Base-by-base conservation (phyloP, 2,113 vertebrate genomes). In the Empidonax traillii region DNA sequence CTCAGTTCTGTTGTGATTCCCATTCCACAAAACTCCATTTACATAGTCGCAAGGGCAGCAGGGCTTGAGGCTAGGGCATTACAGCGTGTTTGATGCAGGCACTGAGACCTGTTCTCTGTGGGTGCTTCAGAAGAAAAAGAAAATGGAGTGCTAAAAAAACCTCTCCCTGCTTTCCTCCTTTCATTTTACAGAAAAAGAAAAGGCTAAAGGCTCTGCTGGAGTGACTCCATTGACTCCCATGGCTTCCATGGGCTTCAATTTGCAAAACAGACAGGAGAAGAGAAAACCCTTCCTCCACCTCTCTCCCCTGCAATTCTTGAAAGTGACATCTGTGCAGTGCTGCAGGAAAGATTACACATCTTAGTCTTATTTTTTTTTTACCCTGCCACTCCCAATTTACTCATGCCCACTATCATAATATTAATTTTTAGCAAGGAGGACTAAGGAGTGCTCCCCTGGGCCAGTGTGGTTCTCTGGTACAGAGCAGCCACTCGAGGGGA, bases 141-240 rank as follows among this genome's bases (percentile, higher is more conserved):
- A 96, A 91, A 85, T 59, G 44, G 72, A 96, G 78, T 39, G 67
- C 59, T 92, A 59, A 96, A 86, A 90, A 94, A 87, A 20, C 25
- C 79, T 94, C 82, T 87, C 47, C 79, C 75, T 72, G 71, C 86
- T 94, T 94, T 89, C 51, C 49, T 90, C 43, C 62, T 96, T 93
- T 93, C 69, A 89, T 87, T 96, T 81, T 37, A 46, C 49, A 76
- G 90, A 25, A 89, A 84, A 94, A 94, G 82, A 93, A 92, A 97
- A 93, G 95, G 92, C 96, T 94, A 85, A 93, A 97, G 96, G 83
- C 91, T 94, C 95, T 96, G 93, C 92, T 96, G 92, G 79, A 87
- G 73, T 89, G 77, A 91, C 89, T 94, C 82, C 79, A 85, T 95
- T 96, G 92, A 95, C 94, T 95, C 87, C 78, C 58, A 20, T 96